Percentiles rank a stretch among this genome's conserved stretches.
Conservation (phyloP, 2,888 invertebrate genomes). For the Gnatocerus cornutus region DNA sequence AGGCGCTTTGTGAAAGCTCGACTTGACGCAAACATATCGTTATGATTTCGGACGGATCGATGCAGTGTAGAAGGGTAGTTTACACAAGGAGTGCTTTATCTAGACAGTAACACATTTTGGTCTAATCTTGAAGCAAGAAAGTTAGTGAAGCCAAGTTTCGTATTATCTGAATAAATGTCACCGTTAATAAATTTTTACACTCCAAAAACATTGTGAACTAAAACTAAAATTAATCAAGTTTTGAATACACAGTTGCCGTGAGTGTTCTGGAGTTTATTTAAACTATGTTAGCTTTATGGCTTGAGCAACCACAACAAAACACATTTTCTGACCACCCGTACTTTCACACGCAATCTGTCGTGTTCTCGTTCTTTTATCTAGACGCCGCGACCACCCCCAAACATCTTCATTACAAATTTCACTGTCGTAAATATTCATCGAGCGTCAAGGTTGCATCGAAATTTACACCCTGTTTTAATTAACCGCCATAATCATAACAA, state of each 20-base stretch:
- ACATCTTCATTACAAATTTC: constrained; percentile 45
- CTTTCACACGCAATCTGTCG: constrained; percentile 45
- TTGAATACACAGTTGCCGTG: too few species aligned
- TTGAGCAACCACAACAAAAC: neutral
- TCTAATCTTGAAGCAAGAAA: too few species aligned
- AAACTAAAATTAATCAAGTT: too few species aligned
- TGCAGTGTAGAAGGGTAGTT: neutral
- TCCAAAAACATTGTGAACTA: too few species aligned
- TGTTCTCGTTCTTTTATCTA: constrained; percentile 41
- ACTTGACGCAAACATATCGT: constrained; percentile 28
- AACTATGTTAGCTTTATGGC: neutral
- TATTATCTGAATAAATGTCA: too few species aligned
- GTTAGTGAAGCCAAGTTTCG: too few species aligned
- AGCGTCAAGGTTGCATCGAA: constrained; percentile 8
- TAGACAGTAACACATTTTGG: too few species aligned
- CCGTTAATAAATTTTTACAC: too few species aligned
- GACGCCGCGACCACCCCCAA: constrained; percentile 31
- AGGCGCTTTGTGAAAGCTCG: constrained; percentile 9
- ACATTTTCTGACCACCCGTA: neutral
- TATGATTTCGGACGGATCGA: constrained; percentile 19
- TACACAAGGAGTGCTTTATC: constrained; percentile 4
- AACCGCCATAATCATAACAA: constrained; percentile 22
- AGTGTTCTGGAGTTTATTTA: too few species aligned
- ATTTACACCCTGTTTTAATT: constrained; percentile 1
- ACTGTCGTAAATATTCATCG: constrained; percentile 17